Conservation (phyloP, 2,113 vertebrate species). For the Anolis sagrei region DNA sequence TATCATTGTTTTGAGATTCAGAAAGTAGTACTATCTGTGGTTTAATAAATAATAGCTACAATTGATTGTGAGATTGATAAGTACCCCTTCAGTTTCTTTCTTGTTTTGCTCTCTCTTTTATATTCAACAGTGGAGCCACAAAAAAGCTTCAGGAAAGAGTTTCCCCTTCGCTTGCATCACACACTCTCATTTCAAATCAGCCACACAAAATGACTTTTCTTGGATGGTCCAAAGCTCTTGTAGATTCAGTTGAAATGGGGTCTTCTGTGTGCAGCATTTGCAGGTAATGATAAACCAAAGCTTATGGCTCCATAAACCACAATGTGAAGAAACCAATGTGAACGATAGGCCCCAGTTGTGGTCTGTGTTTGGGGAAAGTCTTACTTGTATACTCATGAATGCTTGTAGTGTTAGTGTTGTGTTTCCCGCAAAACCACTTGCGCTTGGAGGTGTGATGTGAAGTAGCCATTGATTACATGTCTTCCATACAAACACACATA, state of each 20-base stretch:
- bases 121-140: background rate
- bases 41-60: background rate
- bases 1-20: background rate
- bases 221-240: background rate
- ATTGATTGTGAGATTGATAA: background rate
- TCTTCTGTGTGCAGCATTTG: background rate
- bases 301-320: background rate
- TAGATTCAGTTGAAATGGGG: background rate
- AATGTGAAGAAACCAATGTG: background rate
- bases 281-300: background rate
- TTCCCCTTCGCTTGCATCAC: background rate
- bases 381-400: background rate
- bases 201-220: background rate
- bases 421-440: background rate
- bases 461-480: background rate
- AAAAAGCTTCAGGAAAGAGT: background rate
- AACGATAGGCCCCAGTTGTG: no score
- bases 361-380: no score
- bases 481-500: no score
- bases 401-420: background rate
- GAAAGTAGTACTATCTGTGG: background rate
- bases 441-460: background rate
- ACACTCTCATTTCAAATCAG: background rate
- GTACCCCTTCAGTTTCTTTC: background rate
- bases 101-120: background rate